phyloP scores from a whole-genome alignment of 2,797 vertebrate species.

The Acrocephalus scirpaceus region DNA sequence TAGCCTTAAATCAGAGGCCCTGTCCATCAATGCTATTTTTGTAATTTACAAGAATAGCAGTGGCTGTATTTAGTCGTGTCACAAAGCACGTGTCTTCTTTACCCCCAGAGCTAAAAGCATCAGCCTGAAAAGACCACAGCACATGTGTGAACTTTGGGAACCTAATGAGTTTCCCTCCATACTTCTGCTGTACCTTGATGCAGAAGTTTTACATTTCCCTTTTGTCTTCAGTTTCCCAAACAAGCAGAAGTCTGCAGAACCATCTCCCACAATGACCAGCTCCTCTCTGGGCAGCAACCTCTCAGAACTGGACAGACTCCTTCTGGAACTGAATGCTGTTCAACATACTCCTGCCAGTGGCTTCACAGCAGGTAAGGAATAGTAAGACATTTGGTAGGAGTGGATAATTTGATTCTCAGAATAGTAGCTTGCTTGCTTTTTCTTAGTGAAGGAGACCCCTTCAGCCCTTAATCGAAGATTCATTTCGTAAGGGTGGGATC shows the following conservation, averaged over 20 bases:
- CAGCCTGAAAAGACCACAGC: background rate
- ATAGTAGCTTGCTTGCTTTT: background rate
- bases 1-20: background rate
- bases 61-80: background rate
- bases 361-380: constrained; percentile 83
- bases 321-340: constrained; percentile 94
- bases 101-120: background rate
- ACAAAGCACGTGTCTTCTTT: background rate
- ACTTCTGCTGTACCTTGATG: background rate
- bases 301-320: constrained; percentile 93
- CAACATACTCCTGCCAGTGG: constrained; percentile 87
- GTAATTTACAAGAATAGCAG: background rate
- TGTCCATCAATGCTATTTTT: background rate
- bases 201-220: background rate
- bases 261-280: constrained; percentile 88
- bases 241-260: constrained; percentile 91
- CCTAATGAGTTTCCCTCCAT: background rate
- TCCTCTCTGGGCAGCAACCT: constrained; percentile 93
- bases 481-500: background rate
- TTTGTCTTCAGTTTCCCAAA: constrained; percentile 88
- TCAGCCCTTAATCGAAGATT: background rate
- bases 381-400: background rate
- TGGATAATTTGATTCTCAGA: background rate
- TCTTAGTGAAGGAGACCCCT: background rate
- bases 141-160: background rate